These are phyloP conservation scores for Laodelphax striatellus DNA, from an alignment of 1,140 invertebrate species.

Conservation along the genomic window DNA sequence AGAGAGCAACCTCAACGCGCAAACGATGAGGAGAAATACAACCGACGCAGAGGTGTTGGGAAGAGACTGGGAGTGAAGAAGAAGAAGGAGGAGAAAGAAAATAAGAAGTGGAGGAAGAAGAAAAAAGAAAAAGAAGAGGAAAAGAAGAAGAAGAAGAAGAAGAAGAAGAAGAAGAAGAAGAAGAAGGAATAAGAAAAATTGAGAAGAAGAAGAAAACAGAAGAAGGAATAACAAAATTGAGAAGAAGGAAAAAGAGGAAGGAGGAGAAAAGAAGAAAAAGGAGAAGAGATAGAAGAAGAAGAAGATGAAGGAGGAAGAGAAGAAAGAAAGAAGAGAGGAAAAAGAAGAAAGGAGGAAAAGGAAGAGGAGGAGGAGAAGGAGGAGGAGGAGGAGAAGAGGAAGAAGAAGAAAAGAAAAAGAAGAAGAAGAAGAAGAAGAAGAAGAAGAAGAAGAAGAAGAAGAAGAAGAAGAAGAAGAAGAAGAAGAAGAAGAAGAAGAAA, in stretches of 20 bases:
- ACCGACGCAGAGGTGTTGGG: background rate
- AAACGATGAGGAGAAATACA: too few species aligned
- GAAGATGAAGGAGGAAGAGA: constrained; percentile 15
- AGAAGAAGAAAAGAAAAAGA: constrained; percentile 21
- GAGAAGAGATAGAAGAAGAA: constrained; percentile 11
- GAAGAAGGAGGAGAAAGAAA: background rate
- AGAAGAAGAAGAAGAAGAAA: constrained; percentile 15
- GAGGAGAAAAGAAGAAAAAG: background rate
- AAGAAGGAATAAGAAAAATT: too few species aligned
- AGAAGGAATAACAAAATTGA: too few species aligned
- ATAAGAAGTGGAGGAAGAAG: background rate
- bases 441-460: background rate
- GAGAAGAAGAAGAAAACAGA: constrained; percentile 17
- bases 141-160: background rate
- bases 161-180: too few species aligned
- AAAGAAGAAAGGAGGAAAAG: constrained; percentile 16
- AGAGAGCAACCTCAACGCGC: too few species aligned
- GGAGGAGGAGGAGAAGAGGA: constrained; percentile 13
- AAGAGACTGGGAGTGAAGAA: background rate
- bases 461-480: background rate
- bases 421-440: constrained; percentile 18
- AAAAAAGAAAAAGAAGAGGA: background rate
- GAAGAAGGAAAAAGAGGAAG: background rate
- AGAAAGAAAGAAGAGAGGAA: constrained; percentile 12
- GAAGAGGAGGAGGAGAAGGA: constrained; percentile 13